A percentile compares a stretch with the other conserved stretches of the same genome.
Evolutionary conservation across 2,888 invertebrate species (phyloP).

Genomic region (Cantharis rufa): DNA sequence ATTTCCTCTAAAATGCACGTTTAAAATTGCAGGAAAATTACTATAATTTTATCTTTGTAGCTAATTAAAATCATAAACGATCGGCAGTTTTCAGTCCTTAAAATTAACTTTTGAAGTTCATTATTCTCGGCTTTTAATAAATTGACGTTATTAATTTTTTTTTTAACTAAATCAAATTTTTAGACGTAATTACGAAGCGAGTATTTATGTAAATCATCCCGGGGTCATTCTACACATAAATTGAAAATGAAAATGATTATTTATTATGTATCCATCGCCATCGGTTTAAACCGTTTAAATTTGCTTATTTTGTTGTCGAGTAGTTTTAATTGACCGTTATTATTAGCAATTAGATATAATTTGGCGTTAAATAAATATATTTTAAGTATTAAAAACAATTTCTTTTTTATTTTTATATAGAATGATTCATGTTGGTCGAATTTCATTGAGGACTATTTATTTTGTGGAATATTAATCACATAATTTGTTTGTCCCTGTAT

Average conservation of each 20-base stretch:
- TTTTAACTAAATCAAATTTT: neutral
- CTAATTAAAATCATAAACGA: neutral
- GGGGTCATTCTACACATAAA: neutral
- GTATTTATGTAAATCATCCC: neutral
- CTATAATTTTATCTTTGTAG: neutral
- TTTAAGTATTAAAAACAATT: neutral
- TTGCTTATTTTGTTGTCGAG: neutral
- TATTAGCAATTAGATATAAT: neutral
- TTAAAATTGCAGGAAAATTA: neutral
- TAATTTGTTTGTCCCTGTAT: neutral
- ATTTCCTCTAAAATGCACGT: neutral
- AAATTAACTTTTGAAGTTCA: neutral
- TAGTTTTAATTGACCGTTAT: neutral
- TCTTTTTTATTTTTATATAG: neutral
- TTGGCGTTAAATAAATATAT: neutral
- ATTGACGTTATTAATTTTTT: neutral
- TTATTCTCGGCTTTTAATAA: neutral
- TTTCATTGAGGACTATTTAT: neutral
- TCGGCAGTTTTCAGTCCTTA: neutral
- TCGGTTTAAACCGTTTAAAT: neutral
- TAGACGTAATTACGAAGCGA: neutral
- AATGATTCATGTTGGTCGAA: neutral
- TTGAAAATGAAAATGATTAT: neutral
- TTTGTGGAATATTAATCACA: neutral
- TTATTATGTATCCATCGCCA: neutral